phyloP scores from a whole-genome alignment of 2,797 vertebrate species.

The Spizella passerina region DNA sequence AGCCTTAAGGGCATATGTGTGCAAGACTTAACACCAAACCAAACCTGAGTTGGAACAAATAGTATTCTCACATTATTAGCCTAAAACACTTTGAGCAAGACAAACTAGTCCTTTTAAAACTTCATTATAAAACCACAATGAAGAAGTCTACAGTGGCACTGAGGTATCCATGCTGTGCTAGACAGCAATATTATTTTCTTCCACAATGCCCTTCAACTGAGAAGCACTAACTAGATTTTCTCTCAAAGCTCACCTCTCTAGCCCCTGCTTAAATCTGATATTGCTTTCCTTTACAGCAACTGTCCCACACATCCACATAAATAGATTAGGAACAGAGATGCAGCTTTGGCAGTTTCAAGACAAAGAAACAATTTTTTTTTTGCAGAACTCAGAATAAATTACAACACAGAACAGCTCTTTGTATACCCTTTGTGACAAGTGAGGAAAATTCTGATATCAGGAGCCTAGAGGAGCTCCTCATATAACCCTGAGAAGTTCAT shows the following conservation, averaged over 20 bases:
- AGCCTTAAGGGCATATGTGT: neutral
- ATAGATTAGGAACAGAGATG: neutral
- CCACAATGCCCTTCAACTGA: neutral
- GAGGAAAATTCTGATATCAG: neutral
- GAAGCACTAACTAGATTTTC: neutral
- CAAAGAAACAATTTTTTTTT: neutral
- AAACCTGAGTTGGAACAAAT: neutral
- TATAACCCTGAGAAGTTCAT: neutral
- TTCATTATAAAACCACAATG: neutral
- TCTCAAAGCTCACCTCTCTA: neutral
- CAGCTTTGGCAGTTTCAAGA: neutral
- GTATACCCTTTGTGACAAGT: neutral
- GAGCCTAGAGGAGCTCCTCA: neutral
- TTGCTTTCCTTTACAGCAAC: neutral
- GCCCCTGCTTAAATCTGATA: neutral
- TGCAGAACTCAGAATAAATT: neutral
- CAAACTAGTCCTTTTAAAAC: neutral
- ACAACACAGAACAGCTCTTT: neutral
- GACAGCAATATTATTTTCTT: neutral
- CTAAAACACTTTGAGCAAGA: neutral
- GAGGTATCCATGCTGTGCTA: neutral
- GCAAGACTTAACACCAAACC: neutral
- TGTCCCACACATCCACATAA: neutral
- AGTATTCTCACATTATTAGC: neutral
- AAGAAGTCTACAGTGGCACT: neutral